Base-by-base conservation (phyloP, 2,113 vertebrate genomes). In the Nyctereutes procyonoides region DNA sequence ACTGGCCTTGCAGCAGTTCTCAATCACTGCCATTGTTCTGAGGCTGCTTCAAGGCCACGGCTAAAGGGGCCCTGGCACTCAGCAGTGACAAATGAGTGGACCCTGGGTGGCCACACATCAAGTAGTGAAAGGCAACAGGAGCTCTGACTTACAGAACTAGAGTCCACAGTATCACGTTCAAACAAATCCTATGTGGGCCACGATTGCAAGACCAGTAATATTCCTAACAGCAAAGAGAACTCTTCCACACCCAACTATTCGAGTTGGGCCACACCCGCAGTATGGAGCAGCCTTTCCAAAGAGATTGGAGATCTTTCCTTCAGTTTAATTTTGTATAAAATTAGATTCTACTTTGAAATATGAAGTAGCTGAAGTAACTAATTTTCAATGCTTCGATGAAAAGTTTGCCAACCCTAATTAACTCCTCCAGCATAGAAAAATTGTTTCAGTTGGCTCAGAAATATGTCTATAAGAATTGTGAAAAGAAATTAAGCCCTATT, bases 321-420 rank as follows among this genome's bases (percentile, higher is more conserved):
- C 48, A 56, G 71, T 32, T 94, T 90, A 51, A 74, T 83, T 95
- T 76, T 53, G 20, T 74, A 89, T 95, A 94, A 95, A 97, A 96
- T 94, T 91, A 97, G 65, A 95, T 56, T 32, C 62, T 56, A 67
- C 65, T 94, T 95, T 86, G 73, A 90, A 96, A 95, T 88, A 94
- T 6, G 60, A 95, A 87, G 58, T 71, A 65, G 69, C 76, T 65
- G 86, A 97, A 95, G 93, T 77, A 90, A 90, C 89, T 96, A 38
- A 92, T 95, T 92, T 96, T 92, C 88, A 90, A 28, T 53, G 84
- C 87, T 83, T 92, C 60, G 4, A 63, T 85, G 88, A 90, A 84
- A 97, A 96, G 87, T 97, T 97, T 90, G 84, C 94, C 92, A 96
- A 88, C 71, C 76, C 76, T 96, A 91, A 96, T 96, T 88, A 96